Conservation (phyloP, 2,113 vertebrate species). For the Amazona guildingii region DNA sequence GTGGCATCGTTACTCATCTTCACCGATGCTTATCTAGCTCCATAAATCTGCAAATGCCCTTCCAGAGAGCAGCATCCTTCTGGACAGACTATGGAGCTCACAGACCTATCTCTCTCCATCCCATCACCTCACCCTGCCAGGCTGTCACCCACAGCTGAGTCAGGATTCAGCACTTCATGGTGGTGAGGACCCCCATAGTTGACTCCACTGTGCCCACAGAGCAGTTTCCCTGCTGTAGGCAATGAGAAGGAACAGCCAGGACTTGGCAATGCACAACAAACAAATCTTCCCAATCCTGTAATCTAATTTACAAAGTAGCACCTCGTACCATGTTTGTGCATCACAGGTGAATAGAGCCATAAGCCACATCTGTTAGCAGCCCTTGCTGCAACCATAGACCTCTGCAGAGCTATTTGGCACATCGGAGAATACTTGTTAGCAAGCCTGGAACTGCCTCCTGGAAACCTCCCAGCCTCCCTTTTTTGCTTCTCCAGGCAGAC, state of each 20-base stretch:
- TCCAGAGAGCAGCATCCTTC: background rate
- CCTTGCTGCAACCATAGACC: background rate
- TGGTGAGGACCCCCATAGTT: background rate
- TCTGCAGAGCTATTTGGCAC: conserved; percentile 55
- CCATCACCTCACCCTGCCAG: background rate
- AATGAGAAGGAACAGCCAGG: conserved; percentile 6
- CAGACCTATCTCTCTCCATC: background rate
- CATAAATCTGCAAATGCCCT: background rate
- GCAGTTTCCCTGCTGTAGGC: background rate
- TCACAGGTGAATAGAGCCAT: conserved; percentile 55
- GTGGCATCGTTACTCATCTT: conserved; percentile 46
- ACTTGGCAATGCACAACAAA: conserved; percentile 47
- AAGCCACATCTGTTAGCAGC: conserved; percentile 68
- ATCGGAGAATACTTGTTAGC: background rate
- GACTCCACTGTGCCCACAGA: background rate
- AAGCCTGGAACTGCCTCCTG: conserved; percentile 61
- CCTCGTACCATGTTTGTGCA: background rate
- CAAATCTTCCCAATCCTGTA: conserved; percentile 18
- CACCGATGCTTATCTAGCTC: background rate
- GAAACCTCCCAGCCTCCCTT: conserved; percentile 50
- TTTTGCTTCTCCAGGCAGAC: background rate
- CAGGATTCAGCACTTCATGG: background rate
- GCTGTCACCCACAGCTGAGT: background rate
- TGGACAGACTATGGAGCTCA: background rate
- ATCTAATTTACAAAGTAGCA: conserved; percentile 31